Base-by-base conservation (phyloP, 1,140 invertebrate genomes). In the Ostrea denselamellosa region DNA sequence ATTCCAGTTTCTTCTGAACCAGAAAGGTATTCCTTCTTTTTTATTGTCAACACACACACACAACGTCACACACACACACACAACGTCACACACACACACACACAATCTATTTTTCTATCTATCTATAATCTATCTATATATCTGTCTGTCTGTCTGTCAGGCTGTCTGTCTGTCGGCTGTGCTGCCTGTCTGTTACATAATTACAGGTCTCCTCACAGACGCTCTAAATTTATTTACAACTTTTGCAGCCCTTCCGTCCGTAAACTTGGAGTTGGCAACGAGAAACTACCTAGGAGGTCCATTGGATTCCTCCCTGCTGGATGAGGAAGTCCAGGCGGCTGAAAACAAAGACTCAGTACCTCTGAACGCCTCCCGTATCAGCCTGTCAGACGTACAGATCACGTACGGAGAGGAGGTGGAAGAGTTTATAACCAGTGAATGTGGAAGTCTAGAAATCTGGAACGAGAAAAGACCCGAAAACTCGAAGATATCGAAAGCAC, bases 251-350 rank as follows among this genome's bases (percentile, higher is more conserved):
- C 87, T 94, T 54, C 94, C 94, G 10, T 89, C 90, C 8, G 92
- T 94, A 12, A 92, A 93, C 82, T 89, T 94, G 28, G 93, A 94
- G 81, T 88, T 94, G 14, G 93, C 92, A 0, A 94, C 94, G 8
- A 87, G 92, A 62, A 93, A 94, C 88, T 94, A 94, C 87, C 90
- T 94, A 19, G 93, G 93, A 0, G 93, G 92, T 8, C 90, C 93
- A 14, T 86, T 94, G 12, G 92, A 94, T 58, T 92, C 88, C 89
- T 56, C 90, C 0, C 44, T 89, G 34, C 86, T 94, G 25, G 86
- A 90, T 34, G 81, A 87, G 2, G 90, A 94, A 2, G 91, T 94
- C 25, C 65, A 88, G 54, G 89, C 77, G n/a, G 92, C 93, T 0
- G 88, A 93, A 12, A 52, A 88, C n/a, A 92, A 91, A 28, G 88